phyloP scores from a whole-genome alignment of 1,140 invertebrate genomes.

The Lepidurus apus region DNA sequence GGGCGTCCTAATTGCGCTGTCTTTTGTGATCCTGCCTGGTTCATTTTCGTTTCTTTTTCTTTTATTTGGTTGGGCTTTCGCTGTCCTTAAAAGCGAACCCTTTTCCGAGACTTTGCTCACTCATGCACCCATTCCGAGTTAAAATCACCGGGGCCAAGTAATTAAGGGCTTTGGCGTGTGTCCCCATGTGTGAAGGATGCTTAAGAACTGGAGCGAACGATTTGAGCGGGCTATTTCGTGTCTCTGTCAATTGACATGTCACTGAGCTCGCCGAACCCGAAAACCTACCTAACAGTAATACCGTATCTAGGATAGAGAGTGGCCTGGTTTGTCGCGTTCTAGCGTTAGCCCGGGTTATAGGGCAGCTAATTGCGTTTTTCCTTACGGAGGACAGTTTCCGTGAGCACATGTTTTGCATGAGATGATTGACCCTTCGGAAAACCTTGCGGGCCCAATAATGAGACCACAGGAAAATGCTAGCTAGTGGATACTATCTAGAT shows the following conservation, averaged over 20 bases:
- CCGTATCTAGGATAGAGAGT: too few relatives aligned
- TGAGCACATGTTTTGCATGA: constrained; percentile 16
- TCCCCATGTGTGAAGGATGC: background rate
- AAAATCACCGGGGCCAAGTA: background rate
- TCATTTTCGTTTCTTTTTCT: too few relatives aligned
- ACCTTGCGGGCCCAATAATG: background rate
- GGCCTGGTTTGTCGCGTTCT: too few relatives aligned
- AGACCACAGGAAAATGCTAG: background rate
- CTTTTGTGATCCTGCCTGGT: background rate
- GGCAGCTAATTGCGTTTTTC: background rate
- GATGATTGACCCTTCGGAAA: background rate
- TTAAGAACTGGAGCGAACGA: background rate
- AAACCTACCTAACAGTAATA: too few relatives aligned
- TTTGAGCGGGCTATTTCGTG: background rate
- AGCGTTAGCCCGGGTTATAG: too few relatives aligned
- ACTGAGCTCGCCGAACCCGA: background rate
- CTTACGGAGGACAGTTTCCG: background rate
- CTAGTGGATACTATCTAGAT: too few relatives aligned
- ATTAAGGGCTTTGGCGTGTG: background rate
- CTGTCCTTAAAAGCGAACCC: too few relatives aligned
- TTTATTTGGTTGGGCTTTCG: too few relatives aligned
- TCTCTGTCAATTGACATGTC: constrained; percentile 18
- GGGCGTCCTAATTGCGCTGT: background rate
- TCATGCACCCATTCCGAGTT: background rate
- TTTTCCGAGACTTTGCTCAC: background rate